Base-by-base conservation (phyloP, 2,113 vertebrate genomes). In the Hemibagrus wyckioides region DNA sequence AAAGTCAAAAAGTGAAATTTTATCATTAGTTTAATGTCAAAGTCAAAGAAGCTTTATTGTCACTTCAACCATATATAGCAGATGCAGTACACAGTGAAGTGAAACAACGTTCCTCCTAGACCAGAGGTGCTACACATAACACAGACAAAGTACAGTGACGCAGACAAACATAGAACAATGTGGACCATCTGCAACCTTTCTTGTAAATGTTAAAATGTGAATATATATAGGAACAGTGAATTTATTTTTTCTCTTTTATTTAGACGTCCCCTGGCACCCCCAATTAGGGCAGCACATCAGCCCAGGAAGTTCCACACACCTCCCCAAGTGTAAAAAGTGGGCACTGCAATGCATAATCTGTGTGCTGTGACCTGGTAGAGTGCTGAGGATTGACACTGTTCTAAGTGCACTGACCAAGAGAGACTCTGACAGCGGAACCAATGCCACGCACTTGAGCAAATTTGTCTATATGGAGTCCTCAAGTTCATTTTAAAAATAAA, bases 201-300 rank as follows among this genome's bases (percentile, higher is more conserved):
- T 80, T 52, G 17, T 56, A 56, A 19, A 77, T 30, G 23, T 75
- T 23, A 15, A 76, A 77, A 80, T 80, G 30, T 23, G 11, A 39
- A 28, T 81, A 81, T 33, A 81, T 33, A 81, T 21, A 50, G 36
- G 52, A 36, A 36, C 48, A 80, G 50, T 80, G 15, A 54, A 80
- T 56, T 19, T 39, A 54, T 67, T 33, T 75, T 86, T 48, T 80
- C 54, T 90, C 57, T 54, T 79, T 67, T 61, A 36, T 57, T 21
- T 85, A 95, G 94, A 59, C 93, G 87, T 63, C 90, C 92, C 83
- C 92, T 93, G 23, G 83, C 57, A 75, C 95, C 92, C 28, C 94
- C 93, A 0, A 3, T 80, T 23, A 90, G 87, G 65, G 41, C 87
- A 85, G 63, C 91, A 2, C 1, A 84, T 5, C 73, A 75, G 28